Evolutionary conservation across 2,797 vertebrate genomes (phyloP), one percentile per base, ranked within the genome.

Genomic region (Potorous gilbertii): DNA sequence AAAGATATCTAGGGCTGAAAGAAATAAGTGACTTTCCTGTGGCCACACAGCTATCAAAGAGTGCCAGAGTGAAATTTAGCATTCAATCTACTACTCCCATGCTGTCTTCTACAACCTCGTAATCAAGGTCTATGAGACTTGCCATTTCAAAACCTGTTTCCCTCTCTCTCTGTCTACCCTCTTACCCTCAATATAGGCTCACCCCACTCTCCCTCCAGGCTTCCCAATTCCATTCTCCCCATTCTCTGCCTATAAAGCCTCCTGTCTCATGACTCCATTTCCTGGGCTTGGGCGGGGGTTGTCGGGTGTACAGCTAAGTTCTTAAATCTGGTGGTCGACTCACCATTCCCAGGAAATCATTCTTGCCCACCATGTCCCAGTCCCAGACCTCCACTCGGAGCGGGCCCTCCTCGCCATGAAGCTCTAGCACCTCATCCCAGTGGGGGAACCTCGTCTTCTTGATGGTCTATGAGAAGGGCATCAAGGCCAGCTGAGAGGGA

Each of bases 311-410:
- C 52, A 14, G 27, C 21, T 57, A 16, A 52, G 50, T 54, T 54
- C 31, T 55, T 5, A 2, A 40, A 29, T 29, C 27, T 46, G 52
- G 27, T 12, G 6, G 66, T 55, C 93, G 55, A 57, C 98, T 98
- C 98, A 99, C 99, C 99, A 98, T 98, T 95, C 99, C 99, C 97
- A 99, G 96, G 98, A 99, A 99, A 98, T 99, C 99, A 1, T 99
- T 99, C 98, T 99, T 99, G 97, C 99, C 99, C 98, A 99, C 99
- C 98, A 99, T 99, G 98, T 99, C 99, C 99, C 99, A 99, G 98
- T 99, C 99, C 99, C 99, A 99, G 92, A 99, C 99, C 97, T 99
- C 99, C 97, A 99, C 98, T 0, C 98, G 98, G 96, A 99, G 97
- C 0, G 98, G 98, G 54, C 98, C 98, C 0, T 98, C 98, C 29